Base-by-base conservation (phyloP, 2,797 vertebrate species). In the Pangasius larnaudii region DNA sequence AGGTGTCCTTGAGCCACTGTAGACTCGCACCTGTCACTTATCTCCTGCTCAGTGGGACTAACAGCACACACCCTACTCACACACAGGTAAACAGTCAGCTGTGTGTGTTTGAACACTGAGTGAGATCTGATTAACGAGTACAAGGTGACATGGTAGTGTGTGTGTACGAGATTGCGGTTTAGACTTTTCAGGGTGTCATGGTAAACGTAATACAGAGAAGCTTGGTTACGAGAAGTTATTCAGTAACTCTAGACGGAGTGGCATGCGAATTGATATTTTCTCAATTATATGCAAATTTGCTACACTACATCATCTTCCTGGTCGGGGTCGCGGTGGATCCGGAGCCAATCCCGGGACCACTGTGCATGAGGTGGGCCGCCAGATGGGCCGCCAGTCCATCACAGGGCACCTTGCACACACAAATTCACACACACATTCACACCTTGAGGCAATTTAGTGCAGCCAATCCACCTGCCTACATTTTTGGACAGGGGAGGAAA, bases 21-120 rank as follows among this genome's bases (percentile, higher is more conserved):
- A 94, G 94, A 95, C 92, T 96, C 93, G 92, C 91, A 92, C 94
- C 95, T 98, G 97, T 97, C 97, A 98, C 94, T 93, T 96, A 92
- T 92, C 92, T 92, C 89, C 89, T 91, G 92, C 93, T 94, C 93
- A 91, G 86, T 94, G 94, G 95, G 96, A 95, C 96, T 96, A 88
- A 85, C 75, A 56, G 27, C 69, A 51, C 88, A 79, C 86, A 61
- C 67, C 84, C 81, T 85, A 69, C n/a, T 71, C 83, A 71, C 86
- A 61, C 61, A 65, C 80, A 83, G 81, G 30, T 61, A 87, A 63
- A 71, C 65, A 65, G 33, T 49, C 89, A 77, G 84, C 89, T 84
- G n/a, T 78, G 33, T 88, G 39, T 86, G 59, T 81, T 24, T 88
- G 78, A 65, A 46, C 39, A 49, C 39, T 49, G 59, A 65, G 24